phyloP scores from a whole-genome alignment of 2,797 vertebrate species.

The Vultur gryphus region DNA sequence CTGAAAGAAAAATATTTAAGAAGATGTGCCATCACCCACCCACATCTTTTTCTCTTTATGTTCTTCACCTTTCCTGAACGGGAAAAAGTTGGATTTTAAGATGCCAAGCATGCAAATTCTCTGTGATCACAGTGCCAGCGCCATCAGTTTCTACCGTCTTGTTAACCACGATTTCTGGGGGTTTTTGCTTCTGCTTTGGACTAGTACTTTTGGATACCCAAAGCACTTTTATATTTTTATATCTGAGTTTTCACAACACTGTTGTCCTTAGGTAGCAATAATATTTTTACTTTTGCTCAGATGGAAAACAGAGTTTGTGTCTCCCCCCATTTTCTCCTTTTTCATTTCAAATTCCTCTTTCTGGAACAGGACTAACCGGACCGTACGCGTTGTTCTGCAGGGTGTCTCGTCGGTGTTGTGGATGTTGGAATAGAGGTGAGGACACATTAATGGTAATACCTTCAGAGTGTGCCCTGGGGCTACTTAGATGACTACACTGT shows the following conservation, averaged over 20 bases:
- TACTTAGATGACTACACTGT: accelerated
- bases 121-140: accelerated
- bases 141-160: background rate
- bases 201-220: background rate
- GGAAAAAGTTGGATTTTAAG: background rate
- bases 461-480: background rate
- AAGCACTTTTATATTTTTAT: background rate
- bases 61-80: background rate
- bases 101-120: background rate
- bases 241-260: background rate
- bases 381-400: accelerated
- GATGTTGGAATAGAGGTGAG: background rate
- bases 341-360: background rate
- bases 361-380: background rate
- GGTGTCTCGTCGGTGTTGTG: accelerated
- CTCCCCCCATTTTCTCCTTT: background rate
- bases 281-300: background rate
- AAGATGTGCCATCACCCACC: background rate
- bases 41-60: background rate
- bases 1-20: background rate
- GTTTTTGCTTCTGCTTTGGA: background rate
- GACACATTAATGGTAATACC: accelerated
- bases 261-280: background rate
- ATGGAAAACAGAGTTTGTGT: background rate
- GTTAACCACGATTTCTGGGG: background rate